Percentiles rank a stretch among this genome's conserved stretches.
These are phyloP conservation scores for Dipodomys stephensi DNA, from an alignment of 2,113 vertebrate genomes.

Conservation along the genomic window DNA sequence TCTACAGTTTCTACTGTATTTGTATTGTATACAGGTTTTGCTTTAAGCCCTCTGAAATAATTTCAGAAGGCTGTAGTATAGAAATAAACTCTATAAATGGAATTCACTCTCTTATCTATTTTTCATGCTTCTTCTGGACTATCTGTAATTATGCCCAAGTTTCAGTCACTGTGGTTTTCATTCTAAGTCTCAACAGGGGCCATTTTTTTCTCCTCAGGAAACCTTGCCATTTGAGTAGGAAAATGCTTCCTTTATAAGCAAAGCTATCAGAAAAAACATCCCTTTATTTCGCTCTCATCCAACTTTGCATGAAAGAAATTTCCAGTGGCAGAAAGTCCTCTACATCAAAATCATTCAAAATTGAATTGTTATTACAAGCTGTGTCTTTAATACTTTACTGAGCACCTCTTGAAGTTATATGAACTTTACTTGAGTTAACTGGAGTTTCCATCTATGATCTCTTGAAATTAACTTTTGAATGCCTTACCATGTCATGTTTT, in stretches of 20 bases:
- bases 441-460: not conserved
- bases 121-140: conserved; percentile 64
- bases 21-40: not conserved
- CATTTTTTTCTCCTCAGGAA: conserved; percentile 63
- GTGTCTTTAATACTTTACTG: conserved; percentile 21
- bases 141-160: conserved; percentile 54
- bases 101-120: conserved; percentile 58
- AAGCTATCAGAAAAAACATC: conserved; percentile 51
- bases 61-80: conserved; percentile 14
- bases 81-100: conserved; percentile 52
- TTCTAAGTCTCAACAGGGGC: conserved; percentile 58
- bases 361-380: not conserved
- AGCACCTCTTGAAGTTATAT: not conserved
- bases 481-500: not conserved
- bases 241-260: conserved; percentile 65
- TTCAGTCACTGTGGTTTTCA: conserved; percentile 67
- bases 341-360: conserved; percentile 15
- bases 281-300: conserved; percentile 13
- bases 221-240: conserved; percentile 70
- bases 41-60: not conserved
- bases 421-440: conserved; percentile 36
- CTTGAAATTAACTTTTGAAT: conserved; percentile 17
- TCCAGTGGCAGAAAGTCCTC: not conserved
- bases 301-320: conserved; percentile 45
- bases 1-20: not conserved